These are phyloP conservation scores for Hypanus sabinus DNA, from an alignment of 2,113 vertebrate species.

Conservation along the genomic window DNA sequence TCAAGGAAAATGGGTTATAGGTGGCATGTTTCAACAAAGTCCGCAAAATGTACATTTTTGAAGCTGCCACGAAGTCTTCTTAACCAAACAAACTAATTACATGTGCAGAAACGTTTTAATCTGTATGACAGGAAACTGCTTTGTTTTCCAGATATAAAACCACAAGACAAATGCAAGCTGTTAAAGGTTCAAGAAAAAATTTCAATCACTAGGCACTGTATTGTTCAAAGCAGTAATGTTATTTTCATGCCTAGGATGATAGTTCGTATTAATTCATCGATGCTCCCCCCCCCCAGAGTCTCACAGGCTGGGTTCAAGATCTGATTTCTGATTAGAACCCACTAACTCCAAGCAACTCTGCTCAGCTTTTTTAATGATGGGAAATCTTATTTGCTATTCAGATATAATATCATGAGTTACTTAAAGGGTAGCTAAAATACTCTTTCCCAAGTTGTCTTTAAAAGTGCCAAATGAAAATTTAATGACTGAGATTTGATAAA, in stretches of 20 bases:
- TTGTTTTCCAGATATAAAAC: conserved; percentile 1
- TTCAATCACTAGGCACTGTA: background rate
- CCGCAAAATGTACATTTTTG: conserved; percentile 20
- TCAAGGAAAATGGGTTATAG: background rate
- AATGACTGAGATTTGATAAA: background rate
- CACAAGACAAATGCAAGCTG: background rate
- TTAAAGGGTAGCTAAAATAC: background rate
- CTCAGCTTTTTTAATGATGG: background rate
- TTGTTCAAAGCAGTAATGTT: background rate
- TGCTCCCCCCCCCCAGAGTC: background rate
- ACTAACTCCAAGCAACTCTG: too few relatives aligned
- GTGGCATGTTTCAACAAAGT: background rate
- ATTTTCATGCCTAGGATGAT: background rate
- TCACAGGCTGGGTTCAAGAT: background rate
- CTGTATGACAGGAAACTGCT: background rate
- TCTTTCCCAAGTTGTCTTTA: background rate
- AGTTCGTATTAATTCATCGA: background rate
- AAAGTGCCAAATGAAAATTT: background rate
- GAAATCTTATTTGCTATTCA: background rate
- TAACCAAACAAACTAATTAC: background rate
- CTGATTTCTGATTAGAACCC: background rate
- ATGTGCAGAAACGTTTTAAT: conserved; percentile 2
- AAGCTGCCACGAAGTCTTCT: background rate
- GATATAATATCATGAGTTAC: background rate
- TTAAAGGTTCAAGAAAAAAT: background rate